phyloP scores from a whole-genome alignment of 2,888 invertebrate genomes.

The Synanthedon andrenaeformis region DNA sequence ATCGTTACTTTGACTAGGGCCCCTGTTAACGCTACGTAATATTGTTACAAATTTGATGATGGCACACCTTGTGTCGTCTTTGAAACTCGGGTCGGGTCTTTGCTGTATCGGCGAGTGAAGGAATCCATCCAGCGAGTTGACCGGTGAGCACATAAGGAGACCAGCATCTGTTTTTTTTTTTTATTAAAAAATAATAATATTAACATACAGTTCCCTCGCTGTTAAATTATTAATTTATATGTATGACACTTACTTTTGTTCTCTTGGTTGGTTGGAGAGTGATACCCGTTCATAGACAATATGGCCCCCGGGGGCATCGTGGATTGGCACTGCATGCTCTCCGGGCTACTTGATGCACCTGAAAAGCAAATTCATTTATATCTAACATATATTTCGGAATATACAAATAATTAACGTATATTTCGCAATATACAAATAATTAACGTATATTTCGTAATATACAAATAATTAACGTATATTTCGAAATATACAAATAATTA shows the following conservation, averaged over 20 bases:
- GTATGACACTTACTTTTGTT: constrained; percentile 40
- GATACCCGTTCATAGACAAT: constrained; percentile 45
- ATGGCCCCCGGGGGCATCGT: constrained; percentile 27
- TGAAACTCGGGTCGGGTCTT: constrained; percentile 39
- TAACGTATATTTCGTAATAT: too few species aligned
- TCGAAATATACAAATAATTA: too few species aligned
- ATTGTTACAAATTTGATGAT: too few species aligned
- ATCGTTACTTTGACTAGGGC: too few species aligned
- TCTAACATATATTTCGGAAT: too few species aligned
- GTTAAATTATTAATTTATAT: too few species aligned
- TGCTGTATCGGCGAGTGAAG: constrained; percentile 41
- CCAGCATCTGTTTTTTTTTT: constrained; percentile 29
- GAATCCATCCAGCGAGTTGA: constrained; percentile 50
- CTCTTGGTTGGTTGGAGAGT: constrained; percentile 42
- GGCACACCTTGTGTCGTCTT: constrained; percentile 54
- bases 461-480: too few species aligned
- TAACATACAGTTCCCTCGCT: not conserved
- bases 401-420: not conserved
- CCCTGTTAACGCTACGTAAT: too few species aligned
- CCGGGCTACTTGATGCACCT: constrained; percentile 32
- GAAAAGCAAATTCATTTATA: not conserved
- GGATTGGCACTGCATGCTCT: constrained; percentile 52
- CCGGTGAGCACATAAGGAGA: constrained; percentile 56
- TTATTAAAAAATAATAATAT: not conserved
- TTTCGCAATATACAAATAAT: not conserved